These are phyloP conservation scores for Poecilia wingei DNA, from an alignment of 2,797 vertebrate genomes.

Conservation along the genomic window DNA sequence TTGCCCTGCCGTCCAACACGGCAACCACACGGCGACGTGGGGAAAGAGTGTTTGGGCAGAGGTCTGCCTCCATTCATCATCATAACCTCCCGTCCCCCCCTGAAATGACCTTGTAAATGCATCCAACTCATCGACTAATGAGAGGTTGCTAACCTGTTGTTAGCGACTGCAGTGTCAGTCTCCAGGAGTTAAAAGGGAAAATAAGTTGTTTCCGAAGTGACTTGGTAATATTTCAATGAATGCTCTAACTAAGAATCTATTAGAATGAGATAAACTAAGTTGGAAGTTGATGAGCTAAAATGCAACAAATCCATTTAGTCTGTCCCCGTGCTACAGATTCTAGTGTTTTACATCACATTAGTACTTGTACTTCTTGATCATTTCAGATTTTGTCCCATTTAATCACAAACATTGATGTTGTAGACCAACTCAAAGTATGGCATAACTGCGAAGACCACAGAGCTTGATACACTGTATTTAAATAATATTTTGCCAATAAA, in stretches of 20 bases:
- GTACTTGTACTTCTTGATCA: not conserved
- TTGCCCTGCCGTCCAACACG: conserved; percentile 76
- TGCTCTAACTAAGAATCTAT: conserved; percentile 13
- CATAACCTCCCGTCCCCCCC: conserved; percentile 62
- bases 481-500: not conserved
- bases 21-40: conserved; percentile 64
- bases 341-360: not conserved
- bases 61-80: conserved; percentile 78
- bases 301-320: conserved; percentile 9
- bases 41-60: conserved; percentile 66
- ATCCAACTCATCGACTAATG: conserved; percentile 68
- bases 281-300: conserved; percentile 30
- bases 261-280: conserved; percentile 14
- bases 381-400: not conserved
- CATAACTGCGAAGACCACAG: not conserved
- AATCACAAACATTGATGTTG: not conserved
- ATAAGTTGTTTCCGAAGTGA: conserved; percentile 48
- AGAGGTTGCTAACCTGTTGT: conserved; percentile 79
- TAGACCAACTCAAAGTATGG: not conserved
- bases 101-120: conserved; percentile 75
- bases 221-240: conserved; percentile 35
- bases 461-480: not conserved
- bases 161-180: conserved; percentile 61
- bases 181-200: conserved; percentile 35
- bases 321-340: not conserved